A percentile compares a stretch with the other conserved stretches of the same genome.
Conservation (phyloP, 2,113 vertebrate genomes). For the Telmatochromis bifrenatus region DNA sequence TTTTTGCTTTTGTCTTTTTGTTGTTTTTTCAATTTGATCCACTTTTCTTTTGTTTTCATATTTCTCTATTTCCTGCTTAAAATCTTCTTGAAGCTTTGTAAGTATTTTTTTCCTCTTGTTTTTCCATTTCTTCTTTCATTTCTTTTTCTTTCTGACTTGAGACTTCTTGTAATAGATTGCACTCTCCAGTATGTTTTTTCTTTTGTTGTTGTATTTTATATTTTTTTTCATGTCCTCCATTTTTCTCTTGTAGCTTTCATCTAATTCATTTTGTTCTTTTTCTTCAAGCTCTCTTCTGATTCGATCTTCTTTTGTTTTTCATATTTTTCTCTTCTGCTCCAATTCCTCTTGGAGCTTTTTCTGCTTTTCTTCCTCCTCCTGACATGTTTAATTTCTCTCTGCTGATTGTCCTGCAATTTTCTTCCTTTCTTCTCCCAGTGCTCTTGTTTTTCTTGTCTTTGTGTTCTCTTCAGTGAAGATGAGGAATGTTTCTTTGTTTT, state of each 20-base stretch:
- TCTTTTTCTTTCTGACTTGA: not conserved
- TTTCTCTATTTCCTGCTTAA: not conserved
- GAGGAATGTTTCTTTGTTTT: not conserved
- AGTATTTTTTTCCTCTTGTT: not conserved
- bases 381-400: not conserved
- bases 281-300: not conserved
- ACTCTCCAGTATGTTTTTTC: not conserved
- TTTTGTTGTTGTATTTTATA: not conserved
- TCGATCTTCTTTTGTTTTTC: not conserved
- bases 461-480: not conserved
- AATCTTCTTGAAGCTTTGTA: not conserved
- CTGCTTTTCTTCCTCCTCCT: not conserved
- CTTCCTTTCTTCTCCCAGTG: not conserved
- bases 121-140: not conserved
- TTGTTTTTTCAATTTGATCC: fast-evolving
- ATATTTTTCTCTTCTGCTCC: not conserved
- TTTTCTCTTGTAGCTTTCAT: not conserved
- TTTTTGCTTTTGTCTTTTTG: not conserved
- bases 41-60: not conserved
- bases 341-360: not conserved
- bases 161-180: not conserved
- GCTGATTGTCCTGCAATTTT: not conserved
- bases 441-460: not conserved
- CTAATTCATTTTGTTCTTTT: not conserved
- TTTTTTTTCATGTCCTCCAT: not conserved